phyloP scores from a whole-genome alignment of 2,888 invertebrate genomes.

The Campoletis raptor region DNA sequence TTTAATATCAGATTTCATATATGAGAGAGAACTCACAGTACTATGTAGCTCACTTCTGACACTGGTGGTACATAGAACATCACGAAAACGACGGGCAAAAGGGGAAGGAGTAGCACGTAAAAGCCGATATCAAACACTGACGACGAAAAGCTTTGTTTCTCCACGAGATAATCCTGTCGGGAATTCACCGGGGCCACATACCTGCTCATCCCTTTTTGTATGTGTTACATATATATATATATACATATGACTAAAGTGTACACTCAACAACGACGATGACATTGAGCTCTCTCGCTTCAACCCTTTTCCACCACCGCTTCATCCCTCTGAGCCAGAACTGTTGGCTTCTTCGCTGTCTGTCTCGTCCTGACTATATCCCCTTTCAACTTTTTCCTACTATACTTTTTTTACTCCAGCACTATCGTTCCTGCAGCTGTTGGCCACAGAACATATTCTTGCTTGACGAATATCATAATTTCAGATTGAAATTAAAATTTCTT shows the following conservation, averaged over 20 bases:
- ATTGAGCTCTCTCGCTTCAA: slow-evolving; percentile 55
- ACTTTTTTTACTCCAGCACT: not conserved
- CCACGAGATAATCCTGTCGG: slow-evolving; percentile 80
- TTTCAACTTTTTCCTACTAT: slow-evolving; percentile 6
- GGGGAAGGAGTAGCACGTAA: slow-evolving; percentile 75
- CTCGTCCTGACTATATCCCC: slow-evolving; percentile 54
- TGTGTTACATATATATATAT: slow-evolving; percentile 47
- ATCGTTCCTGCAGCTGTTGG: slow-evolving; percentile 17
- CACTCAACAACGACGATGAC: slow-evolving; percentile 63
- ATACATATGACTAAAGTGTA: slow-evolving; percentile 58
- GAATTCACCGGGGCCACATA: slow-evolving; percentile 78
- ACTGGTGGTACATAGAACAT: slow-evolving; percentile 65
- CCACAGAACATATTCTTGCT: not conserved
- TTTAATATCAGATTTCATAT: slow-evolving; percentile 82
- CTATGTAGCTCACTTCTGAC: slow-evolving; percentile 55
- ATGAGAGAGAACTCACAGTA: slow-evolving; percentile 61
- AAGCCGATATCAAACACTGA: slow-evolving; percentile 83
- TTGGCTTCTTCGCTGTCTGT: slow-evolving; percentile 61
- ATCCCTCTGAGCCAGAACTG: slow-evolving; percentile 59
- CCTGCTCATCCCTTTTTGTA: slow-evolving; percentile 71
- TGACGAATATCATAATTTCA: not conserved
- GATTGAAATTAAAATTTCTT: not conserved
- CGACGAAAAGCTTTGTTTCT: slow-evolving; percentile 82
- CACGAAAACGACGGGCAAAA: slow-evolving; percentile 51
- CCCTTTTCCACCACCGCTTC: slow-evolving; percentile 56